phyloP scores from a whole-genome alignment of 2,113 vertebrate genomes.

The Pelodiscus sinensis region DNA sequence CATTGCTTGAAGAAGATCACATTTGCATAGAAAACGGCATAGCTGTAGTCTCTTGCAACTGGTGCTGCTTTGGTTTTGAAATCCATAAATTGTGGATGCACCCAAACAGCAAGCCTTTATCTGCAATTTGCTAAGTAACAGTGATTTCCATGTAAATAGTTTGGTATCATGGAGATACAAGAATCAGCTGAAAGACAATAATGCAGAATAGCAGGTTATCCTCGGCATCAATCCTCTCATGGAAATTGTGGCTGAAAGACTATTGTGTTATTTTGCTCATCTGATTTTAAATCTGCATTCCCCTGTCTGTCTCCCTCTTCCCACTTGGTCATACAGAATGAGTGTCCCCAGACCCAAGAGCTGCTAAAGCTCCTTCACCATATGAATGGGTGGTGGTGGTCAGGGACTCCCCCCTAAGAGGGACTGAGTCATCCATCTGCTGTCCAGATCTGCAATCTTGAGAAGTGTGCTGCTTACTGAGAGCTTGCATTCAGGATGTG shows the following conservation, averaged over 20 bases:
- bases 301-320: neutral
- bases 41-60: neutral
- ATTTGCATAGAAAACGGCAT: neutral
- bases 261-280: neutral
- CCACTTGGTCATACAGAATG: neutral
- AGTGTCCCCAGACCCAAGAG: neutral
- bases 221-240: neutral
- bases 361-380: neutral
- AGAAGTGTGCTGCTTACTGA: no score
- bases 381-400: no score
- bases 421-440: no score
- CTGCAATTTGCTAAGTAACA: neutral
- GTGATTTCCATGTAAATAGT: neutral
- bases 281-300: neutral
- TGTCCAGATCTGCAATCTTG: no score
- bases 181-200: neutral
- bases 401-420: no score
- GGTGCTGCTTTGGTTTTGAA: neutral
- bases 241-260: neutral
- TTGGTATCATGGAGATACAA: neutral
- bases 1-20: neutral
- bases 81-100: neutral
- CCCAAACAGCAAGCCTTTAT: neutral
- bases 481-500: no score
- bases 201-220: neutral